Base-by-base conservation (phyloP, 1,140 invertebrate genomes). In the Drosophila bocqueti region DNA sequence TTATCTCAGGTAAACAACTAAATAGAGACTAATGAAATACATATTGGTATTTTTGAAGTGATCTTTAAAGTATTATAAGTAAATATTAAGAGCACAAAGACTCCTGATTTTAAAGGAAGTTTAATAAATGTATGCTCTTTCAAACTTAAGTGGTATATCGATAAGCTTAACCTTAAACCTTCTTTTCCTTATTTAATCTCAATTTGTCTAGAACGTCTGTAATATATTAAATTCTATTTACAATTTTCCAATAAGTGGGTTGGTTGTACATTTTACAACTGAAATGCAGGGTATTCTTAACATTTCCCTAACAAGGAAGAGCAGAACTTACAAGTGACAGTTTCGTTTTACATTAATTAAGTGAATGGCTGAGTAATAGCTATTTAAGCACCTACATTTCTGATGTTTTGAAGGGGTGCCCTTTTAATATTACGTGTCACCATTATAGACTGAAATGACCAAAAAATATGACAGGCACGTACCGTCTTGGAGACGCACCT, bases 401-500 rank as follows among this genome's bases (percentile, higher is more conserved):
- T 10, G 21, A n/a, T n/a, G 54, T 24, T 40, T 57, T 15, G 8
- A 40, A 40, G 36, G 31, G 21, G 54, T 40, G 54, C 54, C 54
- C 54, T 57, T 57, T 57, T n/a, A 57, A 57, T 40, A 57, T 40
- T 40, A 57, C 15, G 54, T 57, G 54, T 57, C 36, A 40, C 54
- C 54, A 40, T 57, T 40, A 40, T 40, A 26, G 24, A 52, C 18
- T 31, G 15, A 34, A 38, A 57, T 26, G 7, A n/a, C 31, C 31
- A 55, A 26, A 18, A 57, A 29, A 21, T 59, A 64, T 58, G 54
- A 64, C n/a, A 38, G 34, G 21, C 63, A 59, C 54, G 62, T 58
- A 45, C 26, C 38, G 50, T 43, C 49, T 11, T 10, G 26, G 26
- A 21, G 21, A 36, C 65, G 46, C 36, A 46, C 29, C 45, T 31